Conservation (phyloP, 2,113 vertebrate genomes). For the Nannobrachium achirus region DNA sequence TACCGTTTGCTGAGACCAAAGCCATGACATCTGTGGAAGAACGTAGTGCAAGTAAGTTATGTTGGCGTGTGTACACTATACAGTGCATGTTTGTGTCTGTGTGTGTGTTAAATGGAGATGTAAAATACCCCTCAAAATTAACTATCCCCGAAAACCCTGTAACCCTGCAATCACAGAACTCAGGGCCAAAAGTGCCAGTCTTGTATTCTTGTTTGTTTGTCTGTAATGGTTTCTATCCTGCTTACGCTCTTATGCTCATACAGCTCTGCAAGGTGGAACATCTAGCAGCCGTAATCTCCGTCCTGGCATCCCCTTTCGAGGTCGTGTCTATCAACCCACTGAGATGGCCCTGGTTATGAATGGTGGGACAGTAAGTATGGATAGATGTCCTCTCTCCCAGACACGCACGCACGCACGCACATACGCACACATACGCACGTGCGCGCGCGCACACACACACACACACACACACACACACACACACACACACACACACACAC, state of each 20-base stretch:
- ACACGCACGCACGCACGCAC: background rate
- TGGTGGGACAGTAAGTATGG: constrained; percentile 93
- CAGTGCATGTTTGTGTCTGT: constrained; percentile 2
- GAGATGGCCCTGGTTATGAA: constrained; percentile 99
- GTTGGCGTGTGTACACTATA: constrained; percentile 3
- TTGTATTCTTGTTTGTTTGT: constrained; percentile 7
- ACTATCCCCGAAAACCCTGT: too few relatives aligned
- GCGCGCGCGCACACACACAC: background rate
- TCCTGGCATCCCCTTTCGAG: constrained; percentile 90
- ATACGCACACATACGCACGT: background rate
- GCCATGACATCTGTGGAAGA: constrained; percentile 92
- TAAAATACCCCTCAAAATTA: background rate
- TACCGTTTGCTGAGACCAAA: constrained; percentile 94
- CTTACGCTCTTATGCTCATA: background rate
- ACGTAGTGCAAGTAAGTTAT: constrained; percentile 86
- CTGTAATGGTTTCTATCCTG: background rate
- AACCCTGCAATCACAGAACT: background rate
- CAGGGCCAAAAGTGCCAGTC: background rate
- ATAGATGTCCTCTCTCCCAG: background rate
- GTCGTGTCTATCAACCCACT: constrained; percentile 98
- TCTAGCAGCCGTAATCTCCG: constrained; percentile 85
- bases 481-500: background rate
- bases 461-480: background rate
- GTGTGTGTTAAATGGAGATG: background rate
- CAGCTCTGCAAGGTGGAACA: constrained; percentile 88